Percentiles rank a stretch among this genome's conserved stretches.
These are phyloP conservation scores for Centropus bengalensis DNA, from an alignment of 2,113 vertebrate species.

Conservation along the genomic window DNA sequence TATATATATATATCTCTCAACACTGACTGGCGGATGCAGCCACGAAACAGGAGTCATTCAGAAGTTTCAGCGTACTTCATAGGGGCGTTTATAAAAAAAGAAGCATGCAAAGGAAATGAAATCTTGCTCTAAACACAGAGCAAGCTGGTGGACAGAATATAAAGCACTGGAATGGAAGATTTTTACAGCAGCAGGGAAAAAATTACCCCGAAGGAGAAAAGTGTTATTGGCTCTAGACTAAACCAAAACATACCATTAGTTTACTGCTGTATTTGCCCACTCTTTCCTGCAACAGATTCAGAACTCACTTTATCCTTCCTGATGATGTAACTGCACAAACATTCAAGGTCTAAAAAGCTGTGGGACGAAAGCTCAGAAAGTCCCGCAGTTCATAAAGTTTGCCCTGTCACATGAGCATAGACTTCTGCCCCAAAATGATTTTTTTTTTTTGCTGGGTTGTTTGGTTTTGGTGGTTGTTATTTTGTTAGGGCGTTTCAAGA, in stretches of 20 bases:
- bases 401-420: neutral
- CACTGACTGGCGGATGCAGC: neutral
- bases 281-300: neutral
- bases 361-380: neutral
- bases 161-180: neutral
- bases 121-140: neutral
- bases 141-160: neutral
- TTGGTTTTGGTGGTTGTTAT: neutral
- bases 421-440: neutral
- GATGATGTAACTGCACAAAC: slow-evolving; percentile 17
- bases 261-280: neutral
- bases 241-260: slow-evolving; percentile 11
- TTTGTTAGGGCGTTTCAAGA: neutral
- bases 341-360: neutral
- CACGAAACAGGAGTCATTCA: neutral
- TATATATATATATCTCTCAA: neutral
- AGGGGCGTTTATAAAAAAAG: neutral
- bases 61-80: neutral
- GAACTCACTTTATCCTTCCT: neutral
- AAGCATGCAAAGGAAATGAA: slow-evolving; percentile 8
- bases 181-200: neutral
- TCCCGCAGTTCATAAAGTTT: neutral
- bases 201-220: neutral
- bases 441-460: neutral
- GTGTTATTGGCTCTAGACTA: neutral